These are phyloP conservation scores for Echinometra lucunter DNA, from an alignment of 53 echinoderm and acorn worm genomes.

Conservation along the genomic window DNA sequence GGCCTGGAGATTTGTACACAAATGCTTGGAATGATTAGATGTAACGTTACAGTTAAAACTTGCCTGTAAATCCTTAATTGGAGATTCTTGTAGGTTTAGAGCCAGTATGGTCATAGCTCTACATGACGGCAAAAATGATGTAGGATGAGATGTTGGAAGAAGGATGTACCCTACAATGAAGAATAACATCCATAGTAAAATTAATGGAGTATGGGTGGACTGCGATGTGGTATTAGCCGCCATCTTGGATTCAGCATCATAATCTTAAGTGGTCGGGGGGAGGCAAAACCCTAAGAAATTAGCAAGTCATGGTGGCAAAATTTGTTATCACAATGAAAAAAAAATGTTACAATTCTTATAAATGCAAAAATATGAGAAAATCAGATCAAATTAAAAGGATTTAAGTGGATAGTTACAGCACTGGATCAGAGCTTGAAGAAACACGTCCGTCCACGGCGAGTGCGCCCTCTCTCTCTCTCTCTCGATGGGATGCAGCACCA, in stretches of 20 bases:
- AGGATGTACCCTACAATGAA: too few species aligned
- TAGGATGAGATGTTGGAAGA: too few species aligned
- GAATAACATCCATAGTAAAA: too few species aligned
- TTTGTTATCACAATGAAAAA: neutral
- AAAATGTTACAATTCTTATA: neutral
- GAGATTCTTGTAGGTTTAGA: neutral
- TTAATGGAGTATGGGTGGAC: too few species aligned
- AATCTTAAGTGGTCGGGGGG: conserved; percentile 7
- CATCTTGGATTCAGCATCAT: conserved; percentile 4
- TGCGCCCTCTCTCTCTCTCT: neutral
- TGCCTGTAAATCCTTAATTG: neutral
- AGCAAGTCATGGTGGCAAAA: conserved; percentile 1
- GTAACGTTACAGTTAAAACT: neutral
- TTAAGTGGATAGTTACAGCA: neutral
- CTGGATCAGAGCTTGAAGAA: neutral
- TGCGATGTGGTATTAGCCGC: neutral
- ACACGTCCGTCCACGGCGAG: neutral
- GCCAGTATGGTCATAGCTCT: neutral
- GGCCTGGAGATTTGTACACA: neutral
- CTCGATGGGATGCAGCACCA: too few species aligned
- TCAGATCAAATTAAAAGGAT: neutral
- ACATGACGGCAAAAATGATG: neutral
- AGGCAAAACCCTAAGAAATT: conserved; percentile 10
- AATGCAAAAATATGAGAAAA: neutral
- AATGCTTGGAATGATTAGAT: neutral